phyloP scores from a whole-genome alignment of 2,797 vertebrate species.

The Myoxocephalus aenaeus region DNA sequence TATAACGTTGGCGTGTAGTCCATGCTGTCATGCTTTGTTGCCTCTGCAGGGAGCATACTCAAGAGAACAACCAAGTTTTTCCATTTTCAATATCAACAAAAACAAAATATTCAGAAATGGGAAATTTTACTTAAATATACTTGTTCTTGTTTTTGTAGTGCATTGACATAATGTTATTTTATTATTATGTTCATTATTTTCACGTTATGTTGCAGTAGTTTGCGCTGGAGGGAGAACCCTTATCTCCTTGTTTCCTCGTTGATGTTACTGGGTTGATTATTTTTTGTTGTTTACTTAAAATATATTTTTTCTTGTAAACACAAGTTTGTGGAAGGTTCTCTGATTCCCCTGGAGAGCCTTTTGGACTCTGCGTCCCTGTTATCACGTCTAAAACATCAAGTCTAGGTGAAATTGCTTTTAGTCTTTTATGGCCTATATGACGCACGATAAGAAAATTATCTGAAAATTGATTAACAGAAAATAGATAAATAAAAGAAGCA shows the following conservation, averaged over 20 bases:
- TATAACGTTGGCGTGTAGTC: not conserved
- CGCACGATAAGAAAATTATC: constrained; percentile 25
- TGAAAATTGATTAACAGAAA: not conserved
- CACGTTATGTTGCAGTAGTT: not conserved
- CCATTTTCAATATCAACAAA: not conserved
- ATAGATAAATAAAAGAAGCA: constrained; percentile 4
- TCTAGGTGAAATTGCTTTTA: constrained; percentile 6
- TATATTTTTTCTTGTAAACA: no score
- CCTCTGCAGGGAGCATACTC: not conserved
- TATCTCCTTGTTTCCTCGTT: not conserved
- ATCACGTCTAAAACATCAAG: constrained; percentile 1
- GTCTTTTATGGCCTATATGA: not conserved
- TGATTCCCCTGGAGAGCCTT: no score
- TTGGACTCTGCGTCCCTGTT: not conserved
- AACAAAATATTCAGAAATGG: not conserved
- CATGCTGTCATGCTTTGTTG: constrained; percentile 1
- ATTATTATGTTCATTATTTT: not conserved
- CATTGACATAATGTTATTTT: not conserved
- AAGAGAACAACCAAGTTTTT: constrained; percentile 2
- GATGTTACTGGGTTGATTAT: not conserved
- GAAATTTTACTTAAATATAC: not conserved
- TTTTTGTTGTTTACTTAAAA: not conserved
- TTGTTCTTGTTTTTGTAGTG: not conserved
- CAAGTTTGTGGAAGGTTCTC: no score
- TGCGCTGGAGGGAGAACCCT: not conserved